Conservation (phyloP, 2,888 invertebrate genomes). For the Magallana nippona region DNA sequence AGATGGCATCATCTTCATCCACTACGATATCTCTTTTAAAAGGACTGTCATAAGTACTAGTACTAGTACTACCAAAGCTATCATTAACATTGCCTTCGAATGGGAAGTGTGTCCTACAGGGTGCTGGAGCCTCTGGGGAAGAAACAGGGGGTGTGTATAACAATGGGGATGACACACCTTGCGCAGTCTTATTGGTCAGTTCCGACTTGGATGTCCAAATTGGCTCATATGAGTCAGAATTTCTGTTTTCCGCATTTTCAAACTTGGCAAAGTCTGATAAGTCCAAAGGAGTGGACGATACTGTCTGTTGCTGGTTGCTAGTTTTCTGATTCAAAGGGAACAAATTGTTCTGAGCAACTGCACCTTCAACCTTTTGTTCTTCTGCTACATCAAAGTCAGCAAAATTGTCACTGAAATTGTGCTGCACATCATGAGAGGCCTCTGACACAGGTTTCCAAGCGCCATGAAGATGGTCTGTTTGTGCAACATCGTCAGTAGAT, state of each 20-base stretch:
- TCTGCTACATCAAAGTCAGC: not conserved
- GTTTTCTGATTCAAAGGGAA: not conserved
- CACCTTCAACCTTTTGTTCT: not conserved
- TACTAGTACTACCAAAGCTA: constrained; percentile 8
- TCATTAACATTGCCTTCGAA: constrained; percentile 29
- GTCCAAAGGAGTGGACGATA: not conserved
- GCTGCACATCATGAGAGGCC: not conserved
- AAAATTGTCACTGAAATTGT: constrained; percentile 1
- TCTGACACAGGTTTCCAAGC: constrained; percentile 1
- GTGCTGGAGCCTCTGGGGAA: constrained; percentile 36
- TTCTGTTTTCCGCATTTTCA: not conserved
- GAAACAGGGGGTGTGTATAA: not conserved
- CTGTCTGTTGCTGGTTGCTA: not conserved
- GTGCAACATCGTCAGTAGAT: constrained; percentile 48
- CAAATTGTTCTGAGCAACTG: constrained; percentile 32
- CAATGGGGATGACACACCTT: not conserved
- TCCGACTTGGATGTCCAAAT: constrained; percentile 35
- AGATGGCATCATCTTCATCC: constrained; percentile 1
- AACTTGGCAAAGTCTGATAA: not conserved
- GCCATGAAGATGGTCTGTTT: not conserved
- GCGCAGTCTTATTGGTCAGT: not conserved
- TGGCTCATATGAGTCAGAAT: constrained; percentile 34
- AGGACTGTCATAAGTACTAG: not conserved
- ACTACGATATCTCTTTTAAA: not conserved
- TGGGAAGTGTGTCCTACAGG: constrained; percentile 34